Percentiles rank a stretch among this genome's conserved stretches.
These are phyloP conservation scores for Tragelaphus scriptus DNA, from an alignment of 2,113 vertebrate genomes.

Conservation along the genomic window DNA sequence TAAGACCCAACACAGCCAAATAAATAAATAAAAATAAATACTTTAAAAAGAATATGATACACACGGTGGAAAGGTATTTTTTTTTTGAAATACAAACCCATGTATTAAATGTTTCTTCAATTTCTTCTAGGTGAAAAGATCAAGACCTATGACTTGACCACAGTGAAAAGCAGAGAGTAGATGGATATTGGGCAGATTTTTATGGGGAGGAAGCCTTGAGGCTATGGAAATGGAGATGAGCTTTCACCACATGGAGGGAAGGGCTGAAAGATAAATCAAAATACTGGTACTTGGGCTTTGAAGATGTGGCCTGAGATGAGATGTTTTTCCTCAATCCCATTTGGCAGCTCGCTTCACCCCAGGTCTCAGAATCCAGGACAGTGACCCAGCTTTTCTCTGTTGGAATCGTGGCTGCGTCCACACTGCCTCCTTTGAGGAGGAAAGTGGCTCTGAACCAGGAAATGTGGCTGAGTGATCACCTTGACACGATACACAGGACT, in stretches of 20 bases:
- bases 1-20: neutral
- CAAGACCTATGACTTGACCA: no score
- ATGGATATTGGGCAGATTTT: neutral
- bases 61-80: neutral
- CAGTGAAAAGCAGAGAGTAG: rapidly evolving
- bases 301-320: neutral
- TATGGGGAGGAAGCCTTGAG: rapidly evolving
- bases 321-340: neutral
- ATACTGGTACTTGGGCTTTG: neutral
- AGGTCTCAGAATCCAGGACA: neutral
- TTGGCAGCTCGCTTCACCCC: rapidly evolving
- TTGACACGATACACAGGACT: neutral
- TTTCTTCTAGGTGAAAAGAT: neutral
- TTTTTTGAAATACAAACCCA: neutral
- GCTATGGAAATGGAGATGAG: neutral
- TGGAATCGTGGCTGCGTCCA: rapidly evolving
- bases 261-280: neutral
- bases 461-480: no score
- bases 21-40: neutral
- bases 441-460: neutral
- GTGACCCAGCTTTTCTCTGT: neutral
- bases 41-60: neutral
- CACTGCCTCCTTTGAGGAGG: neutral
- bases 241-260: rapidly evolving
- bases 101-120: neutral